phyloP scores from a whole-genome alignment of 2,113 vertebrate genomes.

The Mormyrus iriodes region DNA sequence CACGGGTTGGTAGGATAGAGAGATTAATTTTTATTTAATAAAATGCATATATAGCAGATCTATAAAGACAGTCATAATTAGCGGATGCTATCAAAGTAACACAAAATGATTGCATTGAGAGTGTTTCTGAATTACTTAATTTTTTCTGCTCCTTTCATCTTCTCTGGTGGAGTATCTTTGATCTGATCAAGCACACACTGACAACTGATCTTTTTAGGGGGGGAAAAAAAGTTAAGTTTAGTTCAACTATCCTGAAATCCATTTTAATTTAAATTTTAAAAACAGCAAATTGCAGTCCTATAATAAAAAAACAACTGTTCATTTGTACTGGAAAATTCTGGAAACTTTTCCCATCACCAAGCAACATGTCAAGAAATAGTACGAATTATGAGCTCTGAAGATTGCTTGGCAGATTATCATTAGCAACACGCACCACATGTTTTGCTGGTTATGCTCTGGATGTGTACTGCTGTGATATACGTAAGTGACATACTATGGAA shows the following conservation, averaged over 20 bases:
- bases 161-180: not conserved
- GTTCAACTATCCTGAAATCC: not conserved
- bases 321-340: not conserved
- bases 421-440: not conserved
- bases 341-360: not conserved
- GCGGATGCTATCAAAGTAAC: constrained; percentile 16
- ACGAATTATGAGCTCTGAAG: not conserved
- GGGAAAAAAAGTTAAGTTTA: constrained; percentile 24
- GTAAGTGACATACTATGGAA: not conserved
- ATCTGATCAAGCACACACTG: constrained; percentile 8
- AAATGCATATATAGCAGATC: constrained; percentile 13
- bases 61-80: constrained; percentile 18
- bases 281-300: not conserved
- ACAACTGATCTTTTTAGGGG: not conserved
- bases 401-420: not conserved
- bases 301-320: not conserved
- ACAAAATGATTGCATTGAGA: constrained; percentile 3
- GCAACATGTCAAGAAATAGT: not conserved
- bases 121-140: constrained; percentile 26
- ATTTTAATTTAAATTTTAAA: constrained; percentile 4
- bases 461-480: not conserved
- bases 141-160: constrained; percentile 18
- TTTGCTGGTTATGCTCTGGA: not conserved
- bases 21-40: constrained; percentile 7
- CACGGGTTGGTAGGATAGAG: not conserved